Conservation (phyloP, 1,140 invertebrate genomes). For the Microplitis mediator region DNA sequence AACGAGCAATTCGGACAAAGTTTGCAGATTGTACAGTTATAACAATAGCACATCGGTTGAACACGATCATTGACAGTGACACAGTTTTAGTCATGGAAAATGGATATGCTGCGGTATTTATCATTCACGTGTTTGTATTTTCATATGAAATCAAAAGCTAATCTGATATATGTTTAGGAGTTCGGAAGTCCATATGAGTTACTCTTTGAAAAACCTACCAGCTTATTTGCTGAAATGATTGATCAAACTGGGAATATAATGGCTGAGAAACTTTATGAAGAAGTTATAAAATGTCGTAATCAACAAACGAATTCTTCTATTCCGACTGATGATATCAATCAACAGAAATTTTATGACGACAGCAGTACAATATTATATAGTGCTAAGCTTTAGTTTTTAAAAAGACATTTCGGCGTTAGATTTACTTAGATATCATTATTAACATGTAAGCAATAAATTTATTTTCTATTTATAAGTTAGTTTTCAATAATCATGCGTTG, state of each 20-base stretch:
- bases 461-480: too few relatives aligned
- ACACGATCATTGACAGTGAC: constrained; percentile 72
- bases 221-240: constrained; percentile 63
- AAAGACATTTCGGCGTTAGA: too few relatives aligned
- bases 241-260: constrained; percentile 63
- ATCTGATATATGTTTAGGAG: constrained; percentile 61
- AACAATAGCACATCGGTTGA: constrained; percentile 73
- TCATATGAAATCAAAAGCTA: neutral
- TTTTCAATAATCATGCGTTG: too few relatives aligned
- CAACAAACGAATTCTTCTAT: neutral
- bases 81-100: constrained; percentile 66
- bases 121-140: neutral
- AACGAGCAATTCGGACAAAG: constrained; percentile 64
- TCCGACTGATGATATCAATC: neutral
- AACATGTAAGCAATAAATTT: too few relatives aligned
- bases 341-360: too few relatives aligned
- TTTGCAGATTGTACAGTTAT: constrained; percentile 69
- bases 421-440: too few relatives aligned
- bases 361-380: too few relatives aligned
- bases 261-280: constrained; percentile 45
- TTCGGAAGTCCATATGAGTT: constrained; percentile 73
- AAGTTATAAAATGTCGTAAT: neutral
- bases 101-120: constrained; percentile 57
- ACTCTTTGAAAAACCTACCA: constrained; percentile 61
- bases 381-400: too few relatives aligned